Evolutionary conservation across 64 coral and sea anemone genomes (phyloP).

Genomic region (Acropora tenuis): DNA sequence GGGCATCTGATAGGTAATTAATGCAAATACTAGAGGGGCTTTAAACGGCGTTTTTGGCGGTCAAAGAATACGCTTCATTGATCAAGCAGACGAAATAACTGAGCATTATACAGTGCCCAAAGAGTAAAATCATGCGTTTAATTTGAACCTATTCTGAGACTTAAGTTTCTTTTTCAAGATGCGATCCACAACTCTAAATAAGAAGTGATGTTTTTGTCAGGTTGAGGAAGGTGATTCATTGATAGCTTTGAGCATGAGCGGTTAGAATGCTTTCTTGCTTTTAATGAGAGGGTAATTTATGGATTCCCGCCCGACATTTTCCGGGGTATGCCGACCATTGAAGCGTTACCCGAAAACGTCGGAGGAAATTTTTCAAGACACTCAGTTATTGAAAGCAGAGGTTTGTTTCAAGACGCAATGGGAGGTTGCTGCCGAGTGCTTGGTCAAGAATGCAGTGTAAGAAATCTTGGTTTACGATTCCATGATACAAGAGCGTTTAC

Average conservation of each 20-base stretch:
- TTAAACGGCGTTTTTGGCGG: not conserved
- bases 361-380: not conserved
- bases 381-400: not conserved
- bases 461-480: constrained; percentile 57
- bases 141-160: too few relatives aligned
- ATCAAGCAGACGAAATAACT: not conserved
- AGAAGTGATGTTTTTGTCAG: not conserved
- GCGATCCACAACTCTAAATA: not conserved
- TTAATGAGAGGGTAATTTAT: not conserved
- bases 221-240: not conserved
- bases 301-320: not conserved
- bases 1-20: not conserved
- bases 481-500: constrained; percentile 55
- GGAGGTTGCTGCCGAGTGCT: constrained; percentile 39
- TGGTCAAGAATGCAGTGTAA: constrained; percentile 46
- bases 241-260: not conserved
- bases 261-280: not conserved
- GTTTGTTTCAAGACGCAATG: not conserved
- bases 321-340: constrained; percentile 6
- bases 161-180: too few relatives aligned
- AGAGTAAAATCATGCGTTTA: not conserved
- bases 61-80: not conserved
- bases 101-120: not conserved
- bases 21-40: not conserved
- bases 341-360: not conserved